phyloP scores from a whole-genome alignment of 2,797 vertebrate genomes.

The Lepidocolaptes lacrymiger region DNA sequence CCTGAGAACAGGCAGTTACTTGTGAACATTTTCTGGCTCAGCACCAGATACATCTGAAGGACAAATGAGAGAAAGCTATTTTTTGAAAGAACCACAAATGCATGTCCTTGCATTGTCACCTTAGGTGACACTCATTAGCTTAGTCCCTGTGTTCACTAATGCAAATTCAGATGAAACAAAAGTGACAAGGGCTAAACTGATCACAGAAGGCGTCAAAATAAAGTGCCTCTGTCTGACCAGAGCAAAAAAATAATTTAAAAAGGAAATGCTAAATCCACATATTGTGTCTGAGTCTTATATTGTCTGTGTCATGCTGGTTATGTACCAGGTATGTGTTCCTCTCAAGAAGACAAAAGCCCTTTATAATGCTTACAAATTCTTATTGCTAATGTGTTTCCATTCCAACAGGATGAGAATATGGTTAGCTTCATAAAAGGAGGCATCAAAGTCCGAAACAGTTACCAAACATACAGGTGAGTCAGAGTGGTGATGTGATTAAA shows the following conservation, averaged over 20 bases:
- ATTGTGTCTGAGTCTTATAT: background rate
- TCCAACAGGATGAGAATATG: conserved; percentile 95
- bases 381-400: conserved; percentile 13
- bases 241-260: background rate
- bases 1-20: background rate
- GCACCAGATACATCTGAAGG: background rate
- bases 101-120: background rate
- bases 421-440: conserved; percentile 98
- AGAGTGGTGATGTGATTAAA: background rate
- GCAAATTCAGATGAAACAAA: background rate
- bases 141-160: background rate
- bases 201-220: background rate
- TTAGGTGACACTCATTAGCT: background rate
- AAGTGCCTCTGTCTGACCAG: background rate
- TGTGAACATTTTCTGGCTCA: background rate
- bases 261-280: background rate
- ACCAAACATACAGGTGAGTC: conserved; percentile 96
- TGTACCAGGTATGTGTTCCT: background rate
- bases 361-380: background rate
- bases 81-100: background rate
- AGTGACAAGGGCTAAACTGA: background rate
- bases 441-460: conserved; percentile 97
- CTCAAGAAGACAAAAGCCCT: background rate
- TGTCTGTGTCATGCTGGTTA: background rate
- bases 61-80: background rate